Percentiles rank a stretch among this genome's conserved stretches.
Evolutionary conservation across 2,888 invertebrate species (phyloP).

Genomic region (Amorpha juglandis): DNA sequence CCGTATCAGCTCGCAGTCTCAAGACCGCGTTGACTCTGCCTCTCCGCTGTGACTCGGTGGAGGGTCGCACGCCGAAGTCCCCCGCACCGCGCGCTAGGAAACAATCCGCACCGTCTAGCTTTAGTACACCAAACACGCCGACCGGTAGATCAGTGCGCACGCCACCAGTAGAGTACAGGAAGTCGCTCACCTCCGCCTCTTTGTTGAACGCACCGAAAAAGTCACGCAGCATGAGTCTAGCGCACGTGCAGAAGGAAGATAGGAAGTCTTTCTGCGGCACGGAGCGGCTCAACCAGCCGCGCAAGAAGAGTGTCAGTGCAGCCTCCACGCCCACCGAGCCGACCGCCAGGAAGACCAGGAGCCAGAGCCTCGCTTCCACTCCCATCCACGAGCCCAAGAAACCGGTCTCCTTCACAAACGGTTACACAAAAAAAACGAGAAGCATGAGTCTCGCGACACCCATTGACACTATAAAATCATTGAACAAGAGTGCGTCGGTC

Average conservation of each 20-base stretch:
- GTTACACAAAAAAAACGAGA: constrained; percentile 65
- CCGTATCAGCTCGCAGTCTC: constrained; percentile 37
- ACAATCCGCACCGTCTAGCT: constrained; percentile 71
- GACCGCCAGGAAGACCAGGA: constrained; percentile 55
- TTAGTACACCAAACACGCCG: constrained; percentile 66
- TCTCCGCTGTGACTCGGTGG: constrained; percentile 52
- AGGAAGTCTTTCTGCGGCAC: constrained; percentile 65
- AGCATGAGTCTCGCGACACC: constrained; percentile 74
- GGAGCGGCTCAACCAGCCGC: constrained; percentile 59
- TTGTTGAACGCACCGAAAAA: constrained; percentile 65
- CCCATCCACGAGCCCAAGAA: constrained; percentile 63
- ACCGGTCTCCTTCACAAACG: constrained; percentile 49
- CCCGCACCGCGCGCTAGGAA: constrained; percentile 60
- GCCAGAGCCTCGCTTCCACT: constrained; percentile 74
- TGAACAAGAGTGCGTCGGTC: constrained; percentile 60
- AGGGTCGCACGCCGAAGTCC: constrained; percentile 39
- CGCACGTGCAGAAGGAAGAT: constrained; percentile 54
- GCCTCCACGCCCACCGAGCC: constrained; percentile 60
- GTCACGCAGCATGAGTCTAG: constrained; percentile 74
- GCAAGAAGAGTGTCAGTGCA: constrained; percentile 52
- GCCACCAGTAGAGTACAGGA: constrained; percentile 61
- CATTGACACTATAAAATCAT: constrained; percentile 52
- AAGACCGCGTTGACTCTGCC: constrained; percentile 64
- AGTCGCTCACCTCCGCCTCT: constrained; percentile 59
- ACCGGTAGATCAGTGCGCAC: constrained; percentile 59